Evolutionary conservation across 2,797 vertebrate species (phyloP), one percentile per base, ranked within the genome.

Genomic region (Gobio occitaniae): DNA sequence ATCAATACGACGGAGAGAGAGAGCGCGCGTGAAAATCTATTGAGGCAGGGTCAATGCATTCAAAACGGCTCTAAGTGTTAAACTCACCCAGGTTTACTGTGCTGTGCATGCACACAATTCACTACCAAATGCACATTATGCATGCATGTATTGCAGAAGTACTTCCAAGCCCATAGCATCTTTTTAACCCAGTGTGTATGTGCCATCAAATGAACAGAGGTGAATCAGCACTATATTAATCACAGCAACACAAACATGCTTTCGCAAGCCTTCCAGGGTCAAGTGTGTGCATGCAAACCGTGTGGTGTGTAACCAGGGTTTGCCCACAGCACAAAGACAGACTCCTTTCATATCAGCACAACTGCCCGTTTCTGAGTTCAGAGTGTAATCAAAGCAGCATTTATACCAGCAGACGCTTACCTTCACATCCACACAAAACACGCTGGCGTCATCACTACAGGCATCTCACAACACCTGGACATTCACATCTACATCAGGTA

Each of bases 231-330:
- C 63, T 80, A 25, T 88, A 87, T 88, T 76, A 82, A 68, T 81
- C 82, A 81, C 61, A 78, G 41, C 77, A 69, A 77, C 72, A 83
- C 78, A 86, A 82, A 75, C 61, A 75, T 83, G 77, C 77, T 80
- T 86, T 86, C 80, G 86, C 77, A 86, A 83, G 79, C 72, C 76
- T 83, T 68, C 83, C 68, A 78, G 79, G 75, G 79, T 88, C 65
- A 69, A 80, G 77, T 69, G 68, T 82, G 71, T 72, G 76, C 90
- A 89, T 83, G 89, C 11, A 91, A 90, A 90, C 89, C 90, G 88
- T 89, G 90, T 91, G 89, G 92, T 92, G 92, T 92, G 91, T 88
- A 92, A 91, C 88, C 91, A 74, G 89, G 93, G 87, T 93, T 94
- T 93, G 92, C n/a, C 80, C 80, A 74, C 69, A 63, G 82, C 78